phyloP scores from a whole-genome alignment of 2,113 vertebrate genomes.

The Hemibagrus wyckioides region DNA sequence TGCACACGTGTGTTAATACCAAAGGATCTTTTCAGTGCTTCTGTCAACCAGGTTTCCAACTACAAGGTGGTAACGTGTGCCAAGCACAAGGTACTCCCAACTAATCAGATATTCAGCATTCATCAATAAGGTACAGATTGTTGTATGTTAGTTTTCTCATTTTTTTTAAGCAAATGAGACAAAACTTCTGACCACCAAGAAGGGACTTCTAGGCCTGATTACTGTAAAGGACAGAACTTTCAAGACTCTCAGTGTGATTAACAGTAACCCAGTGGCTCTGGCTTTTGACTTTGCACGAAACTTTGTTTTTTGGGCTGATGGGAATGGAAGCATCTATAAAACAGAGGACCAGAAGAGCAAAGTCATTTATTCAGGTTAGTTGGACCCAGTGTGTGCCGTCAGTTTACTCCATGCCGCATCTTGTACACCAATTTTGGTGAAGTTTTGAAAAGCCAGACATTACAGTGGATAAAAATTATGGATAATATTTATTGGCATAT shows the following conservation, averaged over 20 bases:
- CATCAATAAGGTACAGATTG: background rate
- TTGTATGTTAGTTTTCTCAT: background rate
- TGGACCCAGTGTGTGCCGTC: background rate
- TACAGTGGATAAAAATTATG: background rate
- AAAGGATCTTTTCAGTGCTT: conserved; percentile 75
- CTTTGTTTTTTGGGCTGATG: conserved; percentile 82
- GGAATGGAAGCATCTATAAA: conserved; percentile 71
- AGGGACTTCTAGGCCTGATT: conserved; percentile 72
- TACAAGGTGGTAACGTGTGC: conserved; percentile 67
- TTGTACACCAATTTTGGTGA: background rate
- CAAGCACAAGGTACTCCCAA: conserved; percentile 72
- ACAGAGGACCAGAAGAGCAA: conserved; percentile 58
- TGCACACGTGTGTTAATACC: conserved; percentile 79
- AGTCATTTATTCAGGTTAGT: conserved; percentile 75
- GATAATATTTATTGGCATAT: background rate
- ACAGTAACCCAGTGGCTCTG: conserved; percentile 65
- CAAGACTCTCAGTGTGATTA: conserved; percentile 60
- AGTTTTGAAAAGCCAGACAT: too few relatives aligned
- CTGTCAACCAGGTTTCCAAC: conserved; percentile 77
- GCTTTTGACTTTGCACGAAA: conserved; percentile 74
- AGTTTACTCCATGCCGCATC: background rate
- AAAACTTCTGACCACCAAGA: conserved; percentile 72
- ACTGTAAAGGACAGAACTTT: conserved; percentile 70
- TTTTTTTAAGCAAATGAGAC: conserved; percentile 70
- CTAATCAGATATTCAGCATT: background rate